A percentile compares a stretch with the other conserved stretches of the same genome.
These are phyloP conservation scores for Gobiocypris rarus DNA, from an alignment of 2,113 vertebrate genomes.

Conservation along the genomic window DNA sequence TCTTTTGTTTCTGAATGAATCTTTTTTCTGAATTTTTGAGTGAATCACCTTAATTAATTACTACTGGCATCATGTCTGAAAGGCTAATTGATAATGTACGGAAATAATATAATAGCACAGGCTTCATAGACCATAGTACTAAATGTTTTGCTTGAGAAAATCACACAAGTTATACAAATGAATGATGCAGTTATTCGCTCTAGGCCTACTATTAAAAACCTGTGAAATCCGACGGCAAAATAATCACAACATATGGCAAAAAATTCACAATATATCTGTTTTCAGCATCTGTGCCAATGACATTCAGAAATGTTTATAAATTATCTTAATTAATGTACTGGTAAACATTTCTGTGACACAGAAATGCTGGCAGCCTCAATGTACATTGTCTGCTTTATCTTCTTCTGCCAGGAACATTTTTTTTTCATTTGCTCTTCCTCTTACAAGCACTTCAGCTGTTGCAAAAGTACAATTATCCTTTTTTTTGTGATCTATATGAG, in stretches of 20 bases:
- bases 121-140: neutral
- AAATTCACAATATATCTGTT: slow-evolving; percentile 33
- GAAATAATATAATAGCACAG: neutral
- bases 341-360: neutral
- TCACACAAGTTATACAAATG: neutral
- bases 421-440: neutral
- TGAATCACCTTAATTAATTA: too few species aligned
- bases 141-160: neutral
- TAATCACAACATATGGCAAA: slow-evolving; percentile 6
- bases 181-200: neutral
- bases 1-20: neutral
- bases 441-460: neutral
- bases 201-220: neutral
- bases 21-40: too few species aligned
- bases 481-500: neutral
- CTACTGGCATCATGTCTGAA: neutral
- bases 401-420: neutral
- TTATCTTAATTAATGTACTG: slow-evolving; percentile 8
- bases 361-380: neutral
- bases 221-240: neutral
- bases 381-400: neutral
- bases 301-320: slow-evolving; percentile 7
- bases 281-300: slow-evolving; percentile 8
- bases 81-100: neutral
- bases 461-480: neutral